Conservation (phyloP, 1,140 invertebrate species). For the Conopomorpha cramerella region DNA sequence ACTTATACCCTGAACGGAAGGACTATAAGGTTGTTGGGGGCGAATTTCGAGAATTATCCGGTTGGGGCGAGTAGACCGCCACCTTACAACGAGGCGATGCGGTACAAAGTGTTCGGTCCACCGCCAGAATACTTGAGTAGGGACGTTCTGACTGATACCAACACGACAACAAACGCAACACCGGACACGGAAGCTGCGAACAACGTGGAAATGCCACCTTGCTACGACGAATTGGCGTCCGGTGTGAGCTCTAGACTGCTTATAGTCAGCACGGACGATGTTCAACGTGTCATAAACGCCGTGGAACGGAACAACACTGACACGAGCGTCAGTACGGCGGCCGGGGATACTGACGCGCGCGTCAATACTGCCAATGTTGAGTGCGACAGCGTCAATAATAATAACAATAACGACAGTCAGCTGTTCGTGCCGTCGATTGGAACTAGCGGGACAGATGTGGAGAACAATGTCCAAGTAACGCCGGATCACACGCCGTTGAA, state of each 20-base stretch:
- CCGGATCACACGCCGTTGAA: slow-evolving; percentile 15
- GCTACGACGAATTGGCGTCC: slow-evolving; percentile 28
- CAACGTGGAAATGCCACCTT: slow-evolving; percentile 42
- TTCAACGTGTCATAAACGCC: too few species aligned
- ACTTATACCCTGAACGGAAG: slow-evolving; percentile 48
- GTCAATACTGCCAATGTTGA: background rate
- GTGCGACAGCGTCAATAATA: too few species aligned
- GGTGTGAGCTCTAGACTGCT: too few species aligned
- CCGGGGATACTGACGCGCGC: slow-evolving; percentile 12
- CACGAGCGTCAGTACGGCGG: slow-evolving; percentile 4
- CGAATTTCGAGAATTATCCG: slow-evolving; percentile 38
- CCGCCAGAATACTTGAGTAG: slow-evolving; percentile 62
- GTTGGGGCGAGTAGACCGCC: slow-evolving; percentile 39
- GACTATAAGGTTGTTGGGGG: slow-evolving; percentile 41
- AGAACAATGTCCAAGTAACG: slow-evolving; percentile 2
- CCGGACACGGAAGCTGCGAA: slow-evolving; percentile 24
- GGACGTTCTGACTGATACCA: slow-evolving; percentile 33
- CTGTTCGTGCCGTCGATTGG: background rate
- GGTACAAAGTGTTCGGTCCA: slow-evolving; percentile 53
- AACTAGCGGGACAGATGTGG: slow-evolving; percentile 3
- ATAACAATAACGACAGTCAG: slow-evolving; percentile 2
- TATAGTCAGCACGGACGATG: too few species aligned
- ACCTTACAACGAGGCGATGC: slow-evolving; percentile 61
- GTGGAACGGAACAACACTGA: slow-evolving; percentile 17
- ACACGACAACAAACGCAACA: slow-evolving; percentile 2